Conservation (phyloP, 2,113 vertebrate species). For the Pteruthius melanotis region DNA sequence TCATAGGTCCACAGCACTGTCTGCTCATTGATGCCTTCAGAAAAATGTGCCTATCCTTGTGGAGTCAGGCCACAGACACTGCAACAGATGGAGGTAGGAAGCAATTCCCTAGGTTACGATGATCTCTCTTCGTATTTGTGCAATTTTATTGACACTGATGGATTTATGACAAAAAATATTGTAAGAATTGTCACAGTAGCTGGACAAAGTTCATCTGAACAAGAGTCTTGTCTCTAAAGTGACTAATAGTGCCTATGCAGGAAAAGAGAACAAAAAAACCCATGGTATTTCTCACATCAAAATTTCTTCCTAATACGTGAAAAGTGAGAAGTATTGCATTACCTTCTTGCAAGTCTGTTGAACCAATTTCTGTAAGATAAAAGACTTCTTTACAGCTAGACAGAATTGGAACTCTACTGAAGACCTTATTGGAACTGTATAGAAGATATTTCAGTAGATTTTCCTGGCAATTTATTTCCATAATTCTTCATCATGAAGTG, state of each 20-base stretch:
- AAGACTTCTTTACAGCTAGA: not conserved
- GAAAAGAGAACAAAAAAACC: not conserved
- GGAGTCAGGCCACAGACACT: not conserved
- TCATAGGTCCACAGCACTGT: not conserved
- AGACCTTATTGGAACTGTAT: not conserved
- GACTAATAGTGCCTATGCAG: not conserved
- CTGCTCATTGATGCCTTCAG: not conserved
- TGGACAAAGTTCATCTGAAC: not conserved
- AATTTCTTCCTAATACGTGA: not conserved
- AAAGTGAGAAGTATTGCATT: not conserved
- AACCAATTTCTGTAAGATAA: not conserved
- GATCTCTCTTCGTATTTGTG: not conserved
- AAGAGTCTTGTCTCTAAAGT: not conserved
- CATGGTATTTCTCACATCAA: fast-evolving
- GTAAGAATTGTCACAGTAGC: not conserved
- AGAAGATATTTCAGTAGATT: not conserved
- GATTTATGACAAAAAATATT: not conserved
- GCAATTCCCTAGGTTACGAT: not conserved
- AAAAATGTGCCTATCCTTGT: not conserved
- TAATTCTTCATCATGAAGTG: not conserved
- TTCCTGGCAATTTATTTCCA: not conserved
- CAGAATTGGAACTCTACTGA: not conserved
- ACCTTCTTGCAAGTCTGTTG: not conserved
- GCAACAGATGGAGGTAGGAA: not conserved
- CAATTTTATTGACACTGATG: not conserved